Conservation (phyloP, 30 jellyfish, hydroid and myxozoan species). For the Mastigias papua region DNA sequence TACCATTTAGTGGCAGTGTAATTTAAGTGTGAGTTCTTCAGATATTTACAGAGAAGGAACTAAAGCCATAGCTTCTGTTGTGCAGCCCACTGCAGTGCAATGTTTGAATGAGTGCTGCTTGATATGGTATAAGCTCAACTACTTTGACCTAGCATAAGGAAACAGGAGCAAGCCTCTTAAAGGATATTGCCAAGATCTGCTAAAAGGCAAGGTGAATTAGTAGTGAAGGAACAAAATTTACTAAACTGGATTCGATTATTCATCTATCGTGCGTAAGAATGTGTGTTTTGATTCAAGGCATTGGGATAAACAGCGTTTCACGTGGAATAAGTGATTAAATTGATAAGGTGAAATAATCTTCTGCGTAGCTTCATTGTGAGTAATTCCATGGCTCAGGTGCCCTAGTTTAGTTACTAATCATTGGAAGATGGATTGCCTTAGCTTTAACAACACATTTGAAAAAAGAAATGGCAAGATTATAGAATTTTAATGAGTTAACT, state of each 20-base stretch:
- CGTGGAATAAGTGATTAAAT: constrained; percentile 34
- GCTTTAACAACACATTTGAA: background rate
- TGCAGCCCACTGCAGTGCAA: too few relatives aligned
- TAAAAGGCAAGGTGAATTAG: background rate
- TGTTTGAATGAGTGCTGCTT: too few relatives aligned
- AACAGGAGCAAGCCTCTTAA: background rate
- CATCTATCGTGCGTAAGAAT: background rate
- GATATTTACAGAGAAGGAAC: too few relatives aligned
- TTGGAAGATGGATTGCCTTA: background rate
- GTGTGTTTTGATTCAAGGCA: background rate
- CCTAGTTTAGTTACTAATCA: background rate
- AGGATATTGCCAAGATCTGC: background rate
- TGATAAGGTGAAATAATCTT: background rate
- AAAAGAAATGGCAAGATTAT: constrained; percentile 1
- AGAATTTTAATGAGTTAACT: background rate
- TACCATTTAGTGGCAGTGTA: too few relatives aligned
- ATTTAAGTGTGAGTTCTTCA: too few relatives aligned
- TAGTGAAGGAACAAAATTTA: background rate
- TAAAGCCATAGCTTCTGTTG: too few relatives aligned
- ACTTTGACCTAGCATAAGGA: background rate
- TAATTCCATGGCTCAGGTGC: constrained; percentile 22
- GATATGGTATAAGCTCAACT: too few relatives aligned
- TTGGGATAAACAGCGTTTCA: background rate
- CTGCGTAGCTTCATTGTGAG: background rate
- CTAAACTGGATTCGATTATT: background rate